These are phyloP conservation scores for Tillus elongatus DNA, from an alignment of 2,888 invertebrate genomes.

Conservation along the genomic window DNA sequence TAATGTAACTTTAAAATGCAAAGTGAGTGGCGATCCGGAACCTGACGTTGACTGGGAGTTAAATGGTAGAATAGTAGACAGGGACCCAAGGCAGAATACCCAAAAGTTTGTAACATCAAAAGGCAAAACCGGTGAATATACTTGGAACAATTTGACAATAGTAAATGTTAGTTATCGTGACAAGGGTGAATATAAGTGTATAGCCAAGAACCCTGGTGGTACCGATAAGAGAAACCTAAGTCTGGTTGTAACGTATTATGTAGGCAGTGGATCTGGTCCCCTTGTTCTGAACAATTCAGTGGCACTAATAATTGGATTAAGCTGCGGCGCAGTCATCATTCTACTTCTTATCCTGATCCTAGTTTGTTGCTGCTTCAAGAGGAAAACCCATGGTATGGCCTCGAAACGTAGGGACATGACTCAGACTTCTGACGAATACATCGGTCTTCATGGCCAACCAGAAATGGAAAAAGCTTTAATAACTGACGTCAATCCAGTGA, in stretches of 20 bases:
- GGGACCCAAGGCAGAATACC: constrained; percentile 40
- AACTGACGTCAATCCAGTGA: constrained; percentile 75
- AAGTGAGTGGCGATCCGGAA: constrained; percentile 64
- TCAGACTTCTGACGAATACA: constrained; percentile 42
- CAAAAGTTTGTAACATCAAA: constrained; percentile 42
- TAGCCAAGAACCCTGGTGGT: constrained; percentile 75
- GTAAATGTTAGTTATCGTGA: constrained; percentile 43
- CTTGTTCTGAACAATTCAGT: constrained; percentile 34
- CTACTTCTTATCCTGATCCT: constrained; percentile 43
- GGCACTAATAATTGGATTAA: constrained; percentile 43
- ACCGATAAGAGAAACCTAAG: constrained; percentile 67
- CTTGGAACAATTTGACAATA: constrained; percentile 53
- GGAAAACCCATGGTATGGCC: constrained; percentile 23
- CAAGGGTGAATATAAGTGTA: constrained; percentile 53
- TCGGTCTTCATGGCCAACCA: constrained; percentile 63
- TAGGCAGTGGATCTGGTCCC: constrained; percentile 23
- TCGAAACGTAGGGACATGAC: constrained; percentile 31
- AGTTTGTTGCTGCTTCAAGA: constrained; percentile 37
- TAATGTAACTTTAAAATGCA: constrained; percentile 65
- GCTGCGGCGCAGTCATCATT: constrained; percentile 42
- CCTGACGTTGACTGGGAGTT: constrained; percentile 69
- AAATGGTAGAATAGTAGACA: constrained; percentile 54
- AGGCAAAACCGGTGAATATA: constrained; percentile 26
- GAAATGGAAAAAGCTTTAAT: constrained; percentile 81
- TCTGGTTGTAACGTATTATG: constrained; percentile 43